These are phyloP conservation scores for Micromussa lordhowensis DNA, from an alignment of 92 coral and sea anemone species.

Conservation along the genomic window DNA sequence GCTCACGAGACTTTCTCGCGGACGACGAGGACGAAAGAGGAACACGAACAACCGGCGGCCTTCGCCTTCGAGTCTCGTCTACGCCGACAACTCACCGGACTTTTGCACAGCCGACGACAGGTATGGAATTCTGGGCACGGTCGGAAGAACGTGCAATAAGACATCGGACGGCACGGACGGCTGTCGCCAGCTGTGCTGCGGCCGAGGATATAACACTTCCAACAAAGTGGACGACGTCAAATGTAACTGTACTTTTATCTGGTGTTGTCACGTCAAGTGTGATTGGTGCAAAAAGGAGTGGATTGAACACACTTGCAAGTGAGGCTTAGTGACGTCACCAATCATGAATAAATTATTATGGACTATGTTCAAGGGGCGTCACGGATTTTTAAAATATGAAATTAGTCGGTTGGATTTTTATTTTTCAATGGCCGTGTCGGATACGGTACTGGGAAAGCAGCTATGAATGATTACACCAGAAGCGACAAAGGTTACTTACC, in stretches of 20 bases:
- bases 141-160: slow-evolving; percentile 77
- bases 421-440: slow-evolving; percentile 12
- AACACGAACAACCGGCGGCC: slow-evolving; percentile 64
- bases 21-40: slow-evolving; percentile 71
- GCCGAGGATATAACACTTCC: slow-evolving; percentile 69
- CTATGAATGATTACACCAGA: background rate
- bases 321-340: slow-evolving; percentile 22
- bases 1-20: slow-evolving; percentile 55
- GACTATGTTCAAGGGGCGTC: background rate
- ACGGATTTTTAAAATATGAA: slow-evolving; percentile 7
- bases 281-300: slow-evolving; percentile 75
- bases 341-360: slow-evolving; percentile 35
- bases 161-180: slow-evolving; percentile 69
- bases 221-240: slow-evolving; percentile 60
- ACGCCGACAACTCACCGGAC: slow-evolving; percentile 70
- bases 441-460: background rate
- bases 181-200: slow-evolving; percentile 89
- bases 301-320: slow-evolving; percentile 78
- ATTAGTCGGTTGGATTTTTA: slow-evolving; percentile 8
- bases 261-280: slow-evolving; percentile 92
- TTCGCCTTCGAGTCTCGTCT: slow-evolving; percentile 70
- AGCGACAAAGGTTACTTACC: background rate
- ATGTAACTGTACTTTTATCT: slow-evolving; percentile 92
- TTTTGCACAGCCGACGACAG: slow-evolving; percentile 75
- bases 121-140: slow-evolving; percentile 81